phyloP scores from a whole-genome alignment of 2,888 invertebrate genomes.

The Scelioninae gen. 2 region DNA sequence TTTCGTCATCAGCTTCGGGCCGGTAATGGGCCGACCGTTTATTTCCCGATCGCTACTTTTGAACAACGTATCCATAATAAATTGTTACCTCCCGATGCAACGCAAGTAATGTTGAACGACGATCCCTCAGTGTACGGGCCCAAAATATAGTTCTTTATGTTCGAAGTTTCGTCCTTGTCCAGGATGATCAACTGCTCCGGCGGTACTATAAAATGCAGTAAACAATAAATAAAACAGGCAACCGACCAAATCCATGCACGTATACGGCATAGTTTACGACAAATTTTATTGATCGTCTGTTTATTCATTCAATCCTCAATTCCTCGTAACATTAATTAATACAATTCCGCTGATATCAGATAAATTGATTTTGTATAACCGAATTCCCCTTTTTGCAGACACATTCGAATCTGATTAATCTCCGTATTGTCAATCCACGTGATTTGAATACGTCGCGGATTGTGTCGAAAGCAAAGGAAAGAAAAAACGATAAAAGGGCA shows the following conservation, averaged over 20 bases:
- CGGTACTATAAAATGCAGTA: constrained; percentile 80
- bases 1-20: no score
- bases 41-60: no score
- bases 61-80: no score
- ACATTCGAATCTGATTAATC: constrained; percentile 51
- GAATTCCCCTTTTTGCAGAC: constrained; percentile 44
- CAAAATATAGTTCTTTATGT: constrained; percentile 85
- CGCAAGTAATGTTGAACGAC: constrained; percentile 88
- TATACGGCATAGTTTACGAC: constrained; percentile 19
- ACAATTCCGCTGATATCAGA: constrained; percentile 49
- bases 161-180: constrained; percentile 83
- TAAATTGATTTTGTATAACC: constrained; percentile 53
- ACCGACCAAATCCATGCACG: constrained; percentile 11
- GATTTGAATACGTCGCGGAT: constrained; percentile 31
- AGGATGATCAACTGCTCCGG: constrained; percentile 88
- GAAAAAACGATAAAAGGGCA: no score
- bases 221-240: constrained; percentile 15
- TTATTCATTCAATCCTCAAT: constrained; percentile 41
- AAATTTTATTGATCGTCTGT: constrained; percentile 41
- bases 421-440: constrained; percentile 37
- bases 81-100: constrained; percentile 80
- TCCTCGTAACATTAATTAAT: constrained; percentile 57
- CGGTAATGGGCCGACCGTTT: no score
- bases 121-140: constrained; percentile 92
- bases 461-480: no score